A percentile compares a stretch with the other conserved stretches of the same genome.
Conservation (phyloP, 2,113 vertebrate species). For the Procavia capensis region DNA sequence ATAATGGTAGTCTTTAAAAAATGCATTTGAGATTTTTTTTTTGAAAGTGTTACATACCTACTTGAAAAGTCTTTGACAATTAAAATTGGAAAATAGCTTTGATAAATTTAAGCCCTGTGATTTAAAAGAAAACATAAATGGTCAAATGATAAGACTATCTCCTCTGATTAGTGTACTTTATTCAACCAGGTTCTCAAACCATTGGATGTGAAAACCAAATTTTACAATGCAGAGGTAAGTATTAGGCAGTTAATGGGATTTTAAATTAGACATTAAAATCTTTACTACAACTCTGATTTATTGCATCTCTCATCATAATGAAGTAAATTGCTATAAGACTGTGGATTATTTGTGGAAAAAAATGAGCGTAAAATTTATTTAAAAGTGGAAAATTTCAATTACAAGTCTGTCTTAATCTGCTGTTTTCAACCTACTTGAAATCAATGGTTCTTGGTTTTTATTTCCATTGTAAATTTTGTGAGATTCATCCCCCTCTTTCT, state of each 20-base stretch:
- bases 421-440: slow-evolving; percentile 44
- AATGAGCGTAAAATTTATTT: slow-evolving; percentile 57
- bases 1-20: slow-evolving; percentile 21
- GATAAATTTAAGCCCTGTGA: not conserved
- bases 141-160: not conserved
- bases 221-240: slow-evolving; percentile 99
- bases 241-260: slow-evolving; percentile 41
- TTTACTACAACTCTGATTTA: slow-evolving; percentile 40
- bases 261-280: slow-evolving; percentile 50
- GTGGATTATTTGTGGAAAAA: slow-evolving; percentile 26
- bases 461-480: slow-evolving; percentile 42
- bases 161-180: slow-evolving; percentile 88
- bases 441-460: slow-evolving; percentile 46
- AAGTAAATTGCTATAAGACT: slow-evolving; percentile 45
- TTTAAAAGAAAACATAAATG: slow-evolving; percentile 55
- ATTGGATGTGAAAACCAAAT: slow-evolving; percentile 99
- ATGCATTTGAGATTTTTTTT: not conserved
- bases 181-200: slow-evolving; percentile 97
- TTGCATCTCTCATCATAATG: slow-evolving; percentile 37
- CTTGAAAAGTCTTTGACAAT: slow-evolving; percentile 3
- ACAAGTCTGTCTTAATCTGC: slow-evolving; percentile 30
- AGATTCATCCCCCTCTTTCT: slow-evolving; percentile 8
- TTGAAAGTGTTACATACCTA: slow-evolving; percentile 1
- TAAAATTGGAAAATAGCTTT: slow-evolving; percentile 53
- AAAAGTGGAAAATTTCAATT: slow-evolving; percentile 55